Evolutionary conservation across 2,113 vertebrate genomes (phyloP), one percentile per base, ranked within the genome.

Genomic region (Syngnathus typhle): DNA sequence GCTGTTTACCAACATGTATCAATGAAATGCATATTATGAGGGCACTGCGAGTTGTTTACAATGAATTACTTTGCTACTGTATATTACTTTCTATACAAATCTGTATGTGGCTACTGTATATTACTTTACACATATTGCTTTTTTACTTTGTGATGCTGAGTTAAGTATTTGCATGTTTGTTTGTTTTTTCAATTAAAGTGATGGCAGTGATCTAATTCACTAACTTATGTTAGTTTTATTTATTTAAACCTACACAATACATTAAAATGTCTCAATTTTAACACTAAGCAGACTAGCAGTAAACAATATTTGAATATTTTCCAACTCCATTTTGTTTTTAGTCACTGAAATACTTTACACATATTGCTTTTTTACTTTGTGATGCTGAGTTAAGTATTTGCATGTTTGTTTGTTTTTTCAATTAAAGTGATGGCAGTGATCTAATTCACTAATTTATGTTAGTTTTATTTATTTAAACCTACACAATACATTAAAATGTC

Each of bases 41-140:
- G 52, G 70, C 75, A 86, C 80, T 85, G 81, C 83, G 80, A 81
- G 54, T 71, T 85, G 23, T 55, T 76, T 80, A 84, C 65, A 52
- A 49, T 37, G 47, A 32, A 36, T 82, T 76, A 65, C 23, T 75
- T 74, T 85, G 70, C 49, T 52, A 70, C 46, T 73, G 15, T 67
- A 39, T 16, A 47, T 43, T 62, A 23, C 9, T 37, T 63, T 65
- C 5, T 47, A 47, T 47, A 74, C 52, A 76, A 32, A 32, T 32
- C 2, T 3, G 27, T 71, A 72, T 71, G 66, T 78, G 82, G n/a
- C 69, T 81, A 8, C 16, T 47, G 44, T 47, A 47, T 47, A 47
- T 47, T 47, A 16, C 44, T 47, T 47, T 79, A 74, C 52, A 76
- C 68, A 72, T 68, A 61, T 78, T 83, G n/a, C 71, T 62, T 62